Evolutionary conservation across 2,888 invertebrate genomes (phyloP), one percentile per base, ranked within the genome.

Genomic region (Campopleginae sp.): DNA sequence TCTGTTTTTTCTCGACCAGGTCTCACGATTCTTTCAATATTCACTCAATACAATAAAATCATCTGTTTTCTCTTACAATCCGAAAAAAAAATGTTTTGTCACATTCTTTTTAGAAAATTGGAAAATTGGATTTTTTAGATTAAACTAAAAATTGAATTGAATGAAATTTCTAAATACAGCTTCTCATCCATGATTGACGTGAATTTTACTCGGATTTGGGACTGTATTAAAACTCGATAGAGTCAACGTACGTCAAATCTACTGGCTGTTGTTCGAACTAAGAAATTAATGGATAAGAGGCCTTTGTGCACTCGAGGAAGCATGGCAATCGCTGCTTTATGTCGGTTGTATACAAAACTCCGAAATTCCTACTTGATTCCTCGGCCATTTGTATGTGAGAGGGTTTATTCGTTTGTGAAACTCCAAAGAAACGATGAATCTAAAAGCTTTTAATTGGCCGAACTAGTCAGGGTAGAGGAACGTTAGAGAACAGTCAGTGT

Each of bases 391-490:
- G 68, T 48, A 79, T 70, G 68, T 74, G 78, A 63, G 78, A 63
- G 70, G 68, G 74, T 58, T 51, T 19, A 33, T 38, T 46, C 54
- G 6, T 23, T n/a, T 3, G 48, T n/a, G 66, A 61, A 77, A 51
- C 80, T 51, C 77, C 42, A 65, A 75, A 82, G 82, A 79, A 79
- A 78, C 85, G 82, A 85, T 85, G 71, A 85, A 85, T 85, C 82
- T 71, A 46, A 48, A 75, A 82, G 82, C 85, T 85, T 79, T 79
- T 85, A 85, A 85, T 85, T 85, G 79, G 82, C 54, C 4, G 61
- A 71, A 71, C 42, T 70, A 54, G 79, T 58, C 42, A 10, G 31
- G 65, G 65, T 61, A 54, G 33, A 46, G 44, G 68, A 78, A 80
- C 38, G 71, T 38, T 31, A 31, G 44, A 42, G 79, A 83, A 80